Base-by-base conservation (phyloP, 2,888 invertebrate species). In the Dusona sp. region DNA sequence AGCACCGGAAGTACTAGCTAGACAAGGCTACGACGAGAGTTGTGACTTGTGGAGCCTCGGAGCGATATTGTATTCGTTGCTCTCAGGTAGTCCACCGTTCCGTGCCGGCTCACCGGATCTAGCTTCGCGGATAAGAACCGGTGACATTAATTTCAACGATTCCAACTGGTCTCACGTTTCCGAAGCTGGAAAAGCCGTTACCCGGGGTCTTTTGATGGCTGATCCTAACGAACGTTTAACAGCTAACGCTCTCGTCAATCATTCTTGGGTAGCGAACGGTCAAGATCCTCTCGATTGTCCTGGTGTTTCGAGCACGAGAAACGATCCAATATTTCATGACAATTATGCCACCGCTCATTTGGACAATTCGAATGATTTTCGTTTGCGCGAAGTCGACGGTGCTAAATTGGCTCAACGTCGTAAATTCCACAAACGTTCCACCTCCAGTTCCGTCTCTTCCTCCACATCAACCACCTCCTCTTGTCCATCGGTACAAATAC, bases 21-120 rank as follows among this genome's bases (percentile, higher is more conserved):
- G 96, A 33, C 96, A 96, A 89, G 97, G 97, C 45, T 99, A 99
- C 95, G 98, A 98, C 88, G 97, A 98, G 93, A 97, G 97, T 92
- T 99, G 99, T 95, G 99, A 99, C 95, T 95, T 99, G 84, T 99
- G 99, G 98, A 98, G 98, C 89, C 95, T 99, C 0, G 99, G 99
- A 0, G 99, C 99, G 2, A 98, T 99, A 88, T 95, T 99, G 96
- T 98, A 97, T 93, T 97, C 97, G 81, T 97, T 98, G 96, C 94
- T 99, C 70, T 97, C 98, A 86, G 99, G 99, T 0, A 96, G 96
- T 91, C 97, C 98, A 0, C 99, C 99, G 0, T 99, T 98, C 95
- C 97, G 97, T 89, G 96, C 96, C 0, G 94, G 96, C 7, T 96
- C 96, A 1, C 95, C 96, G 64, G 96, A 97, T 87, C 97, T 98